Evolutionary conservation across 2,797 vertebrate species (phyloP).

Genomic region (Cyprinodon diabolis): DNA sequence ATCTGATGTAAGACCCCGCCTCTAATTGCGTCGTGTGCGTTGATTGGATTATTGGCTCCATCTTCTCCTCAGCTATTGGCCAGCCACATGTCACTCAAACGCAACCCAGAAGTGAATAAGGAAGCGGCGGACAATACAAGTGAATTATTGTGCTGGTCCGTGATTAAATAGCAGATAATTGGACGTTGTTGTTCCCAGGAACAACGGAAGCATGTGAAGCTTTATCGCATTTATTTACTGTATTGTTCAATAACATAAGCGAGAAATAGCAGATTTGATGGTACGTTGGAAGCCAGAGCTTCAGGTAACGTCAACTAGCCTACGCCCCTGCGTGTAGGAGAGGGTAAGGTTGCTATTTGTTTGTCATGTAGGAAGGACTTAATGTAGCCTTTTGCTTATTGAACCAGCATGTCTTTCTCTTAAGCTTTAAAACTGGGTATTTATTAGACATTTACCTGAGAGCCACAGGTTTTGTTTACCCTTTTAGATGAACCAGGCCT

Average conservation of each 20-base stretch:
- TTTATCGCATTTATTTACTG: neutral
- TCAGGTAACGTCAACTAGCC: slow-evolving; percentile 64
- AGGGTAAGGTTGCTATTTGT: slow-evolving; percentile 24
- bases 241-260: neutral
- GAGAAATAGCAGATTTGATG: slow-evolving; percentile 8
- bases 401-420: accelerated
- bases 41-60: slow-evolving; percentile 39
- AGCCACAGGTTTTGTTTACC: slow-evolving; percentile 36
- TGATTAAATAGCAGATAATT: slow-evolving; percentile 23
- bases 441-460: neutral
- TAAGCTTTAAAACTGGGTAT: neutral
- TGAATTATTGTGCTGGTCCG: slow-evolving; percentile 36
- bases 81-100: slow-evolving; percentile 34
- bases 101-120: slow-evolving; percentile 66
- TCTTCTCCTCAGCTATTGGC: slow-evolving; percentile 49
- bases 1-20: slow-evolving; percentile 39
- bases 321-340: slow-evolving; percentile 70
- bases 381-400: neutral
- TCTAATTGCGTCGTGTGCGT: accelerated
- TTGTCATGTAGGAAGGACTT: too few species aligned
- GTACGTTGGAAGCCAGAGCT: slow-evolving; percentile 29
- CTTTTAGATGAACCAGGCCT: slow-evolving; percentile 26
- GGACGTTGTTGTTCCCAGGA: slow-evolving; percentile 6
- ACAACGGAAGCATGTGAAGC: slow-evolving; percentile 9
- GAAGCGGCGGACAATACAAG: slow-evolving; percentile 74